Evolutionary conservation across 1,140 invertebrate genomes (phyloP).

Genomic region (Calycopis cecrops): DNA sequence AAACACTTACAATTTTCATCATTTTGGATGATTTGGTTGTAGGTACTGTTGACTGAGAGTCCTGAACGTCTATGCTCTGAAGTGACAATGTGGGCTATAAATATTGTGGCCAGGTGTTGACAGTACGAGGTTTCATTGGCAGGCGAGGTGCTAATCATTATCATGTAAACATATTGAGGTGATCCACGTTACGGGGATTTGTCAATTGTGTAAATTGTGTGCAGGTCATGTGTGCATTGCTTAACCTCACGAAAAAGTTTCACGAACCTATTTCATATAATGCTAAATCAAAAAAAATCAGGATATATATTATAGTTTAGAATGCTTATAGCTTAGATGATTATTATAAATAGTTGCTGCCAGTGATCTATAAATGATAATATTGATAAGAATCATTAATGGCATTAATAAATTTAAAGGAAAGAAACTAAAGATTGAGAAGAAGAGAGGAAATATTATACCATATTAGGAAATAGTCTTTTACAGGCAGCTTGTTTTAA

Average conservation of each 20-base stretch:
- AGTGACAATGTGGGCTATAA: constrained; percentile 49
- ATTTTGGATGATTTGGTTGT: constrained; percentile 29
- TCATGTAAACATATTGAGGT: constrained; percentile 65
- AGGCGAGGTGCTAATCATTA: constrained; percentile 68
- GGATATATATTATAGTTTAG: no score
- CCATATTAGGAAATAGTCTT: no score
- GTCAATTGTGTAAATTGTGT: constrained; percentile 66
- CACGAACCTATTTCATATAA: neutral
- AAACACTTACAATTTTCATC: constrained; percentile 67
- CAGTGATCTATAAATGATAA: no score
- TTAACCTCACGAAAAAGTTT: constrained; percentile 25
- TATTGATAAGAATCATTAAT: no score
- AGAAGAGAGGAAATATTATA: no score
- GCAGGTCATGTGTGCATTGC: constrained; percentile 30
- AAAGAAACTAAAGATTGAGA: no score
- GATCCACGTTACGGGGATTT: constrained; percentile 60
- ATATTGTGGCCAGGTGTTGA: constrained; percentile 56
- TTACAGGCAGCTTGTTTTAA: no score
- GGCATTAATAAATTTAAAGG: no score
- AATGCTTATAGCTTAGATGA: no score
- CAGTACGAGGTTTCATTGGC: constrained; percentile 58
- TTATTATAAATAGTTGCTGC: no score
- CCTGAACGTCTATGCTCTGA: constrained; percentile 49
- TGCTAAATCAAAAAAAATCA: no score
- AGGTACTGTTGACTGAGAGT: constrained; percentile 39